Base-by-base conservation (phyloP, 2,797 vertebrate species). In the Tiaroga cobitis region DNA sequence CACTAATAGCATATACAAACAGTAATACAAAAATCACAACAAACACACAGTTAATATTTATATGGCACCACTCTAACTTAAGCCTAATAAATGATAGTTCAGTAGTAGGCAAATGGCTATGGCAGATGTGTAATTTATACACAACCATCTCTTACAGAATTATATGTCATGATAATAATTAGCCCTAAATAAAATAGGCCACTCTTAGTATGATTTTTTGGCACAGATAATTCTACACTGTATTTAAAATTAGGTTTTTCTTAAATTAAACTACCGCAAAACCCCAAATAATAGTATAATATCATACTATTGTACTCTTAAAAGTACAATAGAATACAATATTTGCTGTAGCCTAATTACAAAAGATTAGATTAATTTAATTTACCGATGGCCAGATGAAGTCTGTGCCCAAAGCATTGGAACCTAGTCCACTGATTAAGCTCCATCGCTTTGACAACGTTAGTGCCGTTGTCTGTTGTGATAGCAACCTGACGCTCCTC, bases 401-500 rank as follows among this genome's bases (percentile, higher is more conserved):
- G 65, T 54, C 80, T 70, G 39, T 68, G 65, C 26, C 80, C 46
- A 56, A 69, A 81, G 15, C 79, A 69, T 46, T 81, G 65, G 63
- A 81, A 11, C 24, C 65, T 68, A n/a, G 21, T 54, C 80, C 65
- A 81, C 9, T 54, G 59, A 67, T 80, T 49, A 49, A 67, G 78
- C 18, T 3, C 61, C 32, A 39, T 49, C 32, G 21, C 65, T 56
- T 70, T 81, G 29, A 81, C 7, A 81, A 7, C 10, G 32, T 54
- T 70, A 1, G 80, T 26, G 26, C 29, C 19, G 19, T 76, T 56
- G 74, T 13, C 49, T 76, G 10, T 80, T n/a, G 78, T 80, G 16
- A 80, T 13, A 2, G 39, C 16, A 3, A 67, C 39, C n/a, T 11
- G n/a, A 43, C 15, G 2, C 5, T 21, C 61, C 18, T 67, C 61